Percentiles rank a stretch among this genome's conserved stretches.
Evolutionary conservation across 2,888 invertebrate species (phyloP).

Genomic region (Harpagoxenus sublaevis): DNA sequence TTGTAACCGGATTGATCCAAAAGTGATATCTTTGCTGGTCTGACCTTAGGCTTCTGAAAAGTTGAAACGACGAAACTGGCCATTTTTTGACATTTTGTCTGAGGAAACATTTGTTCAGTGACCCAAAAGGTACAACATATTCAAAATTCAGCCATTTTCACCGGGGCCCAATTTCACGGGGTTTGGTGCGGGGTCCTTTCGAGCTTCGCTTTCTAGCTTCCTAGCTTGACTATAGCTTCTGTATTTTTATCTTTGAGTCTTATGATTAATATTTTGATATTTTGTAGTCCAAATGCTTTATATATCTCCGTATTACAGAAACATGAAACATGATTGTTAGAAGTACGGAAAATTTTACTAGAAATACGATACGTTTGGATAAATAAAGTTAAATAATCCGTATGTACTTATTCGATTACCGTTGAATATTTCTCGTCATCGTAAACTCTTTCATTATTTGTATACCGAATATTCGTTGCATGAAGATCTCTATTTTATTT

Average conservation of each 20-base stretch:
- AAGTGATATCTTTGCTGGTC: too few species aligned
- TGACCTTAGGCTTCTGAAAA: too few species aligned
- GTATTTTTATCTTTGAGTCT: not conserved
- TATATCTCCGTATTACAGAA: not conserved
- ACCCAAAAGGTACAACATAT: too few species aligned
- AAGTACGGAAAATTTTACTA: not conserved
- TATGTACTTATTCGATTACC: not conserved
- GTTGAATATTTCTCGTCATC: not conserved
- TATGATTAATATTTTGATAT: not conserved
- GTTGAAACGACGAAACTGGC: too few species aligned
- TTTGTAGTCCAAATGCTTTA: not conserved
- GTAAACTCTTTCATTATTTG: not conserved
- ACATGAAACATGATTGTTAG: not conserved
- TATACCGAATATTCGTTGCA: not conserved
- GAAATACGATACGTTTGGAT: conserved; percentile 13
- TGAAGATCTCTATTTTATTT: not conserved
- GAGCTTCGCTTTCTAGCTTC: not conserved
- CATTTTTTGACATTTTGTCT: too few species aligned
- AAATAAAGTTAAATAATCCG: conserved; percentile 4
- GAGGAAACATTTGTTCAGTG: too few species aligned
- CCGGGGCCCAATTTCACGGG: too few species aligned
- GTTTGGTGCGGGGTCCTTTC: too few species aligned
- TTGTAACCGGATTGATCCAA: too few species aligned
- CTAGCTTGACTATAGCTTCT: too few species aligned
- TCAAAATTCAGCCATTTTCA: too few species aligned